Percentiles rank a stretch among this genome's conserved stretches.
Evolutionary conservation across 2,888 invertebrate genomes (phyloP).

Genomic region (Drosophila limbata): DNA sequence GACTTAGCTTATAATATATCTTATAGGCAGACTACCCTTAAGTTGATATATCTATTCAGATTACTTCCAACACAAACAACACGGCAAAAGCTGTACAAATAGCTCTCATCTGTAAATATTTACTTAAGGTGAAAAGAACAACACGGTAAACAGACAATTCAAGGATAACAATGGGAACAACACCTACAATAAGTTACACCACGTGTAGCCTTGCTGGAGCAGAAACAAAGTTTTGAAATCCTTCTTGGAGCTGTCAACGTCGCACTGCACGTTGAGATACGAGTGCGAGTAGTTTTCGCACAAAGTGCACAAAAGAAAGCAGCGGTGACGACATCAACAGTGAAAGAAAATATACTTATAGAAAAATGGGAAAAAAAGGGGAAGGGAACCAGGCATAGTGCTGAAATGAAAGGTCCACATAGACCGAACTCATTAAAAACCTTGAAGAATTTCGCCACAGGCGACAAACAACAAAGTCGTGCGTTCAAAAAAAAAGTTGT

Average conservation of each 20-base stretch:
- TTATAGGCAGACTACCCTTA: neutral
- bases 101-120: neutral
- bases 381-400: conserved; percentile 24
- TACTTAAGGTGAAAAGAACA: conserved; percentile 18
- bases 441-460: conserved; percentile 67
- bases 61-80: neutral
- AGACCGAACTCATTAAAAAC: conserved; percentile 74
- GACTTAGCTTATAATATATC: neutral
- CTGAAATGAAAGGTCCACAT: conserved; percentile 60
- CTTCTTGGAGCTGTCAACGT: conserved; percentile 69
- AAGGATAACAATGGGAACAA: conserved; percentile 34
- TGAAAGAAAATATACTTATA: conserved; percentile 37
- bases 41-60: neutral
- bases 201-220: conserved; percentile 39
- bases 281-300: conserved; percentile 62
- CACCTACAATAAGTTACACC: conserved; percentile 46
- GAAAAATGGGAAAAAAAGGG: neutral
- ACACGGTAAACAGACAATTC: conserved; percentile 23
- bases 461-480: conserved; percentile 64
- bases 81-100: neutral
- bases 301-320: conserved; percentile 34
- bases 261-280: conserved; percentile 28
- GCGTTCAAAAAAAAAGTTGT: conserved; percentile 47
- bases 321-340: conserved; percentile 70
- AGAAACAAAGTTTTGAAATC: conserved; percentile 59